Evolutionary conservation across 2,888 invertebrate species (phyloP), one percentile per base, ranked within the genome.

Genomic region (Mystacides longicornis): DNA sequence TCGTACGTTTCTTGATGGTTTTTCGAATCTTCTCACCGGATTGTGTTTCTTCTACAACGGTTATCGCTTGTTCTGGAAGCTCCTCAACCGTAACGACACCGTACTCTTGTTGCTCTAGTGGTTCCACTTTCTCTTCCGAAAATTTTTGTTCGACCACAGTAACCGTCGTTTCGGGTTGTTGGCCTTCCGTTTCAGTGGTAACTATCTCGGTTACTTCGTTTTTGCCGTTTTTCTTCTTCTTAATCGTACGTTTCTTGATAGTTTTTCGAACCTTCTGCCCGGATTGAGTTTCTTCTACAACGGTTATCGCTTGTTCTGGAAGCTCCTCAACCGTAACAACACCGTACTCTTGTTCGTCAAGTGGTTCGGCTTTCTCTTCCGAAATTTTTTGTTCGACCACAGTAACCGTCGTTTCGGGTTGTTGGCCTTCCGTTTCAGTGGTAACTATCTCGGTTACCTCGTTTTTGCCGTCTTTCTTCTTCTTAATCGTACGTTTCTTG

Each of bases 141-240:
- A n/a, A n/a, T n/a, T n/a, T n/a, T 37, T 14, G 3, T 37, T 37
- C 37, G 37, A 37, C 37, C 14, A 16, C 16, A 16, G n/a, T 37
- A 14, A 61, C 59, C 1, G 60, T 59, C 14, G 62, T 64, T 23
- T 57, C 51, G 19, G 69, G 70, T 21, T 65, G 63, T 9, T 59
- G 57, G 31, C 65, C 63, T 27, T 65, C 63, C 58, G 64, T 63
- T 57, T 75, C 68, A n/a, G 72, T 65, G 5, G 76, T 77, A 2
- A 71, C 67, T n/a, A 73, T 73, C 64, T 73, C 74, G 1, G 78
- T 75, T 5, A 73, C 67, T 62, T 76, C 75, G 58, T 72, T 66
- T 51, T 75, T 66, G 51, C 46, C 64, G 53, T 20, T 51, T 55
- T 48, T 61, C 53, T 52, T 56, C 61, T 75, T 76, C 60, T 74